phyloP scores from a whole-genome alignment of 2,888 invertebrate species.

The Hirtodrosophila confusa region DNA sequence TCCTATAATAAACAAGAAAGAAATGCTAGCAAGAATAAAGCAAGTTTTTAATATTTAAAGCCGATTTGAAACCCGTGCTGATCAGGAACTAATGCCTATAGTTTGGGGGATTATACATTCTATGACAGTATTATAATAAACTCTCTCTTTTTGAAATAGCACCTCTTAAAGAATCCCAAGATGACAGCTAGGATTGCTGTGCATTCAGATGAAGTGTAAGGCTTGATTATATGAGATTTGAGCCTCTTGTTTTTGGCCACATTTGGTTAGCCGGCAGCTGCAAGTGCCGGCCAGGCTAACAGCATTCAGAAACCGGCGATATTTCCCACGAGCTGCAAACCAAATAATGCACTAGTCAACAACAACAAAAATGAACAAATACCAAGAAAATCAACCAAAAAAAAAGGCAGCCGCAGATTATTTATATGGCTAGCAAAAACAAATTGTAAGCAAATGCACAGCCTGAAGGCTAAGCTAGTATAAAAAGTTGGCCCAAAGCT shows the following conservation, averaged over 20 bases:
- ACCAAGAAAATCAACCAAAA: conserved; percentile 7
- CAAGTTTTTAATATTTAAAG: too few relatives aligned
- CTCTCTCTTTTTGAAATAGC: too few relatives aligned
- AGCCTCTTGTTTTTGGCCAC: conserved; percentile 19
- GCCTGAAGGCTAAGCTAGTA: conserved; percentile 32
- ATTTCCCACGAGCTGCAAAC: conserved; percentile 65
- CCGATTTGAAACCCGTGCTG: too few relatives aligned
- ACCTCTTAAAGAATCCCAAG: background rate
- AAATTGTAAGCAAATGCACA: conserved; percentile 47
- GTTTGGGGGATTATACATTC: too few relatives aligned
- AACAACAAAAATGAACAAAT: conserved; percentile 8
- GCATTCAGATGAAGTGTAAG: conserved; percentile 33
- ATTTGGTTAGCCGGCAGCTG: conserved; percentile 45
- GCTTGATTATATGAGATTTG: conserved; percentile 11
- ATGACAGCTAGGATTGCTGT: background rate
- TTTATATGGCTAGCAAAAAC: conserved; percentile 39
- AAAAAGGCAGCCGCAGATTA: conserved; percentile 30
- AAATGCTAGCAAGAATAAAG: too few relatives aligned
- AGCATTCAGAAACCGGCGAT: conserved; percentile 54
- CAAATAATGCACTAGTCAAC: conserved; percentile 30
- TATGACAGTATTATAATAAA: too few relatives aligned
- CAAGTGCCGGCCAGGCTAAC: conserved; percentile 36
- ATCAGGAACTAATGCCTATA: too few relatives aligned
- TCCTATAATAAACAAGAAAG: too few relatives aligned
- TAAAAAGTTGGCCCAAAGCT: conserved; percentile 13